Conservation (phyloP, 2,113 vertebrate genomes). For the Barbus barbus region DNA sequence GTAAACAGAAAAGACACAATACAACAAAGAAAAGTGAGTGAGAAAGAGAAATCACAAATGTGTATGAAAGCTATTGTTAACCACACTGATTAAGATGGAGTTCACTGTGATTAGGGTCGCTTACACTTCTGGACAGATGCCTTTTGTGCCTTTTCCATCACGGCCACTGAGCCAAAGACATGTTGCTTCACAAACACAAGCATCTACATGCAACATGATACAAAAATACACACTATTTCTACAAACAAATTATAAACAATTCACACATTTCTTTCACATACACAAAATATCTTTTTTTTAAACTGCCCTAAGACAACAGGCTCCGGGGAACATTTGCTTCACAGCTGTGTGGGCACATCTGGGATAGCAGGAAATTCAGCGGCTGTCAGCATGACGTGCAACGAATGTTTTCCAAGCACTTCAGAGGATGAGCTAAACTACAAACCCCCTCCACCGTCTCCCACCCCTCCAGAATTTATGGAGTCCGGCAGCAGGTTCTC, state of each 20-base stretch:
- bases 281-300: background rate
- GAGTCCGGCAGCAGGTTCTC: slow-evolving; percentile 85
- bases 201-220: background rate
- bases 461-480: slow-evolving; percentile 73
- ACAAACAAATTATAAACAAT: background rate
- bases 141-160: slow-evolving; percentile 21
- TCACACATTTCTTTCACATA: slow-evolving; percentile 14
- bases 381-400: slow-evolving; percentile 76
- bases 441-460: slow-evolving; percentile 43
- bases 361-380: slow-evolving; percentile 82
- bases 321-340: slow-evolving; percentile 77
- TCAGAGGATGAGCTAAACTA: slow-evolving; percentile 81
- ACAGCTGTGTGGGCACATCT: slow-evolving; percentile 87
- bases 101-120: background rate
- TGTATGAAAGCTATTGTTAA: background rate
- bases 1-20: slow-evolving; percentile 19
- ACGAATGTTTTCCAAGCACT: slow-evolving; percentile 86
- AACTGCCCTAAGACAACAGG: slow-evolving; percentile 49
- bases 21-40: background rate
- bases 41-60: slow-evolving; percentile 4
- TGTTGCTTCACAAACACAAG: background rate
- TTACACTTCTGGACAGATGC: slow-evolving; percentile 17
- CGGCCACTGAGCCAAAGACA: background rate
- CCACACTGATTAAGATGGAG: slow-evolving; percentile 16
- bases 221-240: background rate